Evolutionary conservation across 1,140 invertebrate genomes (phyloP).

Genomic region (Pristionchus pacificus): DNA sequence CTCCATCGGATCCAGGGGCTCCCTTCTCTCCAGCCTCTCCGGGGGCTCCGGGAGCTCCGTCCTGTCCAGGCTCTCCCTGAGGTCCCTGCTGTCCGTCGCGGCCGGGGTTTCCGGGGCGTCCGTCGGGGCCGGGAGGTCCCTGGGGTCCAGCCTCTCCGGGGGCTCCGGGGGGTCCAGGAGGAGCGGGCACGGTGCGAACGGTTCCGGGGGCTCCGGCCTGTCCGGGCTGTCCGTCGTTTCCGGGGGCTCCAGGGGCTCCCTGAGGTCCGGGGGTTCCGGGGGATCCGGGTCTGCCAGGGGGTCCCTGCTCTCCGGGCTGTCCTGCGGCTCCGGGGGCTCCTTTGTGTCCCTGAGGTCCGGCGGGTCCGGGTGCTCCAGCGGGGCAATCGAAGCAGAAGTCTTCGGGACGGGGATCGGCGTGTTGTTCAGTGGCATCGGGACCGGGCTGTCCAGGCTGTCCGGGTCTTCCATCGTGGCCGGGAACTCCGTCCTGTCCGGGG

Average conservation of each 20-base stretch:
- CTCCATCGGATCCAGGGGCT: no score
- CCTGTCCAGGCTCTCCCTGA: no score
- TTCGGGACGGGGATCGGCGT: constrained; percentile 30
- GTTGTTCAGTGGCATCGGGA: constrained; percentile 30
- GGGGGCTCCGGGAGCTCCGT: no score
- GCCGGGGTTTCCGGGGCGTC: no score
- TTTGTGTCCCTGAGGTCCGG: constrained; percentile 15
- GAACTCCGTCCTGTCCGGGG: no score
- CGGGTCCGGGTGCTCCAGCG: constrained; percentile 21
- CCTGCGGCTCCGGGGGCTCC: constrained; percentile 23
- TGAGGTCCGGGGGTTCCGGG: constrained; percentile 27
- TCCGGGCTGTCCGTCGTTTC: no score
- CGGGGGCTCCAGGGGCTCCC: no score
- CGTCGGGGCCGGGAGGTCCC: constrained; percentile 21
- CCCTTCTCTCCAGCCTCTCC: no score
- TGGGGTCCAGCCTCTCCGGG: constrained; percentile 20
- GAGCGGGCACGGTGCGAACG: constrained; percentile 24
- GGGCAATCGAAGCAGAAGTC: constrained; percentile 38
- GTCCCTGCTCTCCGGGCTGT: constrained; percentile 23
- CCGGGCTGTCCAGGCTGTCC: constrained; percentile 30
- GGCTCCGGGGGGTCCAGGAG: constrained; percentile 26
- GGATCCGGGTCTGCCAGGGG: no score
- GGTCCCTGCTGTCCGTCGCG: no score
- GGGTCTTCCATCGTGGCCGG: constrained; percentile 32
- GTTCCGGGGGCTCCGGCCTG: constrained; percentile 34